Conservation (phyloP, 2,113 vertebrate genomes). For the Zosterops hypoxanthus region DNA sequence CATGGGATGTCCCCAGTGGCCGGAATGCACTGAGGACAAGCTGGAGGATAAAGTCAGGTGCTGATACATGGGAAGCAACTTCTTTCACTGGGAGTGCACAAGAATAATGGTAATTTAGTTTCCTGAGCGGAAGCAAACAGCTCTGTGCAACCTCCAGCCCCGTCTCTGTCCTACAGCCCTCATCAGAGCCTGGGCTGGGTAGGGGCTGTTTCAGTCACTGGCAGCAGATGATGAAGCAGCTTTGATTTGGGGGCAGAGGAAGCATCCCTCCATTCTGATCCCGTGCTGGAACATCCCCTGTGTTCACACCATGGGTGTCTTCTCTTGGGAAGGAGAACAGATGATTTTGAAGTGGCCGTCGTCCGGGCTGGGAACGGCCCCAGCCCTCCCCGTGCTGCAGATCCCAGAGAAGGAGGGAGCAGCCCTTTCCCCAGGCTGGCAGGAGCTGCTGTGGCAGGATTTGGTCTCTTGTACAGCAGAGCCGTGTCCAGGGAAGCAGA, state of each 20-base stretch:
- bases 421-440: neutral
- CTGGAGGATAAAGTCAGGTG: neutral
- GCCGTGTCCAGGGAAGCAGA: constrained; percentile 83
- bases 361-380: neutral
- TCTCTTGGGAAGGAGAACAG: constrained; percentile 74
- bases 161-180: neutral
- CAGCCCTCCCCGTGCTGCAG: neutral
- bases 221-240: neutral
- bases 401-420: neutral
- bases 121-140: neutral
- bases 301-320: neutral
- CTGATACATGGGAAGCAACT: neutral
- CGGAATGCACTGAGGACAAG: fast-evolving
- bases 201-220: neutral
- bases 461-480: constrained; percentile 45
- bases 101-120: neutral
- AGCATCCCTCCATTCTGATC: neutral
- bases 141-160: neutral
- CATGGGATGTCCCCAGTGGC: fast-evolving
- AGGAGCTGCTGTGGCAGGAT: neutral
- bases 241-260: neutral
- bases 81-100: neutral
- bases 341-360: constrained; percentile 61
- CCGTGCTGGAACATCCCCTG: fast-evolving
- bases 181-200: neutral